phyloP scores from a whole-genome alignment of 2,113 vertebrate genomes.

The Colossoma macropomum region DNA sequence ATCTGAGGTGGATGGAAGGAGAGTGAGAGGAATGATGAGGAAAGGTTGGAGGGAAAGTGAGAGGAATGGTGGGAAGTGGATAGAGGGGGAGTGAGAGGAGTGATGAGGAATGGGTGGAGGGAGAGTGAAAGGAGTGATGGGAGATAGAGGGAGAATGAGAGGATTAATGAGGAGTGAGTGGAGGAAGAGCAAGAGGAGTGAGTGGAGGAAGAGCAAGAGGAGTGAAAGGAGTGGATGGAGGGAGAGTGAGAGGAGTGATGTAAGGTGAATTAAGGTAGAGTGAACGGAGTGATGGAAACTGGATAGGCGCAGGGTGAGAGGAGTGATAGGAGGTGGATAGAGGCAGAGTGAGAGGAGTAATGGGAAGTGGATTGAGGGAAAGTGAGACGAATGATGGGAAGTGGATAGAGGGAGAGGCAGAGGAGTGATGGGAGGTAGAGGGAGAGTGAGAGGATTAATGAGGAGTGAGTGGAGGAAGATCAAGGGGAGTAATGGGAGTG shows the following conservation, averaged over 20 bases:
- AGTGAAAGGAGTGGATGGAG: not conserved
- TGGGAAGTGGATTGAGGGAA: no score
- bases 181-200: conserved; percentile 13
- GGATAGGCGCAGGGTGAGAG: no score
- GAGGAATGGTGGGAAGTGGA: not conserved
- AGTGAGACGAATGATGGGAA: no score
- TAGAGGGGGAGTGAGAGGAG: conserved; percentile 3
- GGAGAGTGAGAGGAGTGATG: conserved; percentile 20
- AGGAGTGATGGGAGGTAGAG: no score
- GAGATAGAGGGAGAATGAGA: not conserved
- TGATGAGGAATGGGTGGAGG: no score
- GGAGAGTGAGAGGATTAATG: not conserved
- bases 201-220: conserved; percentile 40
- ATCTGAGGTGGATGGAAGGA: no score
- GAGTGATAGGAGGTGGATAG: no score
- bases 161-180: not conserved
- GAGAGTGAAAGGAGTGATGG: no score
- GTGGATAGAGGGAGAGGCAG: no score
- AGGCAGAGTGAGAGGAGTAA: not conserved
- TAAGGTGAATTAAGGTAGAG: not conserved
- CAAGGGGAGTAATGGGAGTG: not conserved
- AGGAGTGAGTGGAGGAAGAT: not conserved
- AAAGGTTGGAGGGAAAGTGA: not conserved
- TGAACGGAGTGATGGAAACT: no score
- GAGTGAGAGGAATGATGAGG: not conserved